Percentiles rank a stretch among this genome's conserved stretches.
These are phyloP conservation scores for Steromphala cineraria DNA, from an alignment of 2,888 invertebrate genomes.

Conservation along the genomic window DNA sequence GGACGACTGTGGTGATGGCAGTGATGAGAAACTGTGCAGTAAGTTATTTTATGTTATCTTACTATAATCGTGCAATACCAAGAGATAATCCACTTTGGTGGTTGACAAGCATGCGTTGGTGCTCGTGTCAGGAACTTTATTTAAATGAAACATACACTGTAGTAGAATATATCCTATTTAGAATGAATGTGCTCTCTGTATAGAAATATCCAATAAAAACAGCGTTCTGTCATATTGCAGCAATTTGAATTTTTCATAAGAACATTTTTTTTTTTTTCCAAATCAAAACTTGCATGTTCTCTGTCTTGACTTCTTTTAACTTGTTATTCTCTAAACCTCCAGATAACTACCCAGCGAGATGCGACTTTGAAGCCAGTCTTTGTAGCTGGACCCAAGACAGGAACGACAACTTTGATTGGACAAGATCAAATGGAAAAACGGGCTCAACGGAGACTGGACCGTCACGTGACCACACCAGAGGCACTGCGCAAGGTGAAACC, in stretches of 20 bases:
- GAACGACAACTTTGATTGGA: slow-evolving; percentile 68
- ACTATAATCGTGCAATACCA: too few relatives aligned
- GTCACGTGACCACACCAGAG: slow-evolving; percentile 65
- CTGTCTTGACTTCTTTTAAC: too few relatives aligned
- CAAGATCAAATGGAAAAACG: slow-evolving; percentile 55
- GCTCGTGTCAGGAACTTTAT: too few relatives aligned
- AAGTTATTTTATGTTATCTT: slow-evolving; percentile 11
- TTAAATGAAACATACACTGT: too few relatives aligned
- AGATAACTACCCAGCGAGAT: slow-evolving; percentile 55
- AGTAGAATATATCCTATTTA: not conserved
- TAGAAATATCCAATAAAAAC: not conserved
- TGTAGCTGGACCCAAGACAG: slow-evolving; percentile 66
- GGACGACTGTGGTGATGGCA: slow-evolving; percentile 71
- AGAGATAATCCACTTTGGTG: too few relatives aligned
- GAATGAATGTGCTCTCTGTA: not conserved
- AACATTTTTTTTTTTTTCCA: too few relatives aligned
- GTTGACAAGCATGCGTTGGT: too few relatives aligned
- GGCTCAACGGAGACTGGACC: slow-evolving; percentile 60
- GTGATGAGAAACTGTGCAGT: slow-evolving; percentile 64
- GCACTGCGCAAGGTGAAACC: slow-evolving; percentile 49
- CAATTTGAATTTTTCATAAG: too few relatives aligned
- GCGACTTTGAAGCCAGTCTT: slow-evolving; percentile 71
- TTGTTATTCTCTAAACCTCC: not conserved
- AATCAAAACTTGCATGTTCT: too few relatives aligned
- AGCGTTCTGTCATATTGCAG: too few relatives aligned